Evolutionary conservation across 2,888 invertebrate species (phyloP).

Genomic region (Germaria angustata): DNA sequence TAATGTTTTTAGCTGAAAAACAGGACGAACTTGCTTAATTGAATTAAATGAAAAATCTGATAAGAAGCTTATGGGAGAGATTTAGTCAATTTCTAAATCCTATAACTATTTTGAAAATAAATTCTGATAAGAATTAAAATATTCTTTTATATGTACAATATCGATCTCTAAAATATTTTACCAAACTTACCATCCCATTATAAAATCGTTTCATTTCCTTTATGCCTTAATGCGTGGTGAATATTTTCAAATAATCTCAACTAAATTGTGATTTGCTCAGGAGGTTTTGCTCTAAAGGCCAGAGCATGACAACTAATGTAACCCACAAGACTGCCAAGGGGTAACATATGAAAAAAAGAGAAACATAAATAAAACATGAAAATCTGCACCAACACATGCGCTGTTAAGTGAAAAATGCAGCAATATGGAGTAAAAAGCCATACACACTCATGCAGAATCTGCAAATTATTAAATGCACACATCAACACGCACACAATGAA

Average conservation of each 20-base stretch:
- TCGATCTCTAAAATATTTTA: background rate
- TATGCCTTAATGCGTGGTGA: constrained; percentile 27
- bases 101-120: too few species aligned
- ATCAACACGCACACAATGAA: background rate
- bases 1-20: background rate
- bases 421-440: constrained; percentile 38
- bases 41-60: background rate
- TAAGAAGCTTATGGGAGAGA: background rate
- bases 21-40: background rate
- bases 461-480: constrained; percentile 17
- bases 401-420: constrained; percentile 4
- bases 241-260: background rate
- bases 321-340: background rate
- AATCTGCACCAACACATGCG: constrained; percentile 47
- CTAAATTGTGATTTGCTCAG: constrained; percentile 28
- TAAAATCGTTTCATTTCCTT: background rate
- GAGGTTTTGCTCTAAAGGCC: background rate
- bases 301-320: constrained; percentile 54
- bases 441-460: constrained; percentile 45
- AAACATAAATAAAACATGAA: constrained; percentile 8
- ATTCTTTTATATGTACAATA: background rate
- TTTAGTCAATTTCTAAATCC: too few species aligned
- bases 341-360: constrained; percentile 39
- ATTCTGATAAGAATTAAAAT: constrained; percentile 15
- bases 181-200: background rate